Conservation (phyloP, 2,888 invertebrate species). For the Andrena chrysosceles region DNA sequence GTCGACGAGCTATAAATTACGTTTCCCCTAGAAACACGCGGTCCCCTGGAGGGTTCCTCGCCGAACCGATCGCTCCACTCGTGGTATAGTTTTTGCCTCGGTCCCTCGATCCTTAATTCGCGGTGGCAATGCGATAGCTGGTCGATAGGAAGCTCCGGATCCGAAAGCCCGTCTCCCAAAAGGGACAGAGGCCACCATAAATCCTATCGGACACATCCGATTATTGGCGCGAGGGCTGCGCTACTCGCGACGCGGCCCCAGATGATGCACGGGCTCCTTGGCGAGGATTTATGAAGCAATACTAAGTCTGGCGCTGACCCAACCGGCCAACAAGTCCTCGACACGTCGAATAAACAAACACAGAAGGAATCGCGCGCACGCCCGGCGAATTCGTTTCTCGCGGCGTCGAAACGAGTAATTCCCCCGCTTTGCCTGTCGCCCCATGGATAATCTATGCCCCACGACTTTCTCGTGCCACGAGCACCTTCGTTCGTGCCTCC, state of each 20-base stretch:
- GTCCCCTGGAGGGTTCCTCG: not conserved
- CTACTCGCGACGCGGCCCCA: slow-evolving; percentile 79
- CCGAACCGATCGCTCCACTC: not conserved
- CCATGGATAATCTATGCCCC: slow-evolving; percentile 52
- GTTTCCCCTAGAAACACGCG: not conserved
- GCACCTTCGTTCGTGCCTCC: not conserved
- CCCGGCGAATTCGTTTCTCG: slow-evolving; percentile 44
- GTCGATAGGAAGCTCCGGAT: not conserved
- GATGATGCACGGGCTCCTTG: slow-evolving; percentile 79
- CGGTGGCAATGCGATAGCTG: not conserved
- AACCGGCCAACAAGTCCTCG: slow-evolving; percentile 77
- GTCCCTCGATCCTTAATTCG: slow-evolving; percentile 44
- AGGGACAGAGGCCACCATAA: slow-evolving; percentile 65
- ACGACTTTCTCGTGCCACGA: slow-evolving; percentile 4
- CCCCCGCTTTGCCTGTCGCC: slow-evolving; percentile 45
- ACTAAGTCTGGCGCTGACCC: slow-evolving; percentile 79
- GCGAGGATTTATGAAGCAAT: slow-evolving; percentile 81
- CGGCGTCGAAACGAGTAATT: slow-evolving; percentile 63
- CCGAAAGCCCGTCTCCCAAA: slow-evolving; percentile 7
- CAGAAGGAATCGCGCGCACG: slow-evolving; percentile 42
- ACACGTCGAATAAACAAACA: slow-evolving; percentile 77
- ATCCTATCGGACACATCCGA: slow-evolving; percentile 77
- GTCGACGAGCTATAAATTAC: slow-evolving; percentile 21
- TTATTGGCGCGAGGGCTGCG: slow-evolving; percentile 77
- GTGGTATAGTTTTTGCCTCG: not conserved